Evolutionary conservation across 2,113 vertebrate species (phyloP).

Genomic region (Aythya baeri): DNA sequence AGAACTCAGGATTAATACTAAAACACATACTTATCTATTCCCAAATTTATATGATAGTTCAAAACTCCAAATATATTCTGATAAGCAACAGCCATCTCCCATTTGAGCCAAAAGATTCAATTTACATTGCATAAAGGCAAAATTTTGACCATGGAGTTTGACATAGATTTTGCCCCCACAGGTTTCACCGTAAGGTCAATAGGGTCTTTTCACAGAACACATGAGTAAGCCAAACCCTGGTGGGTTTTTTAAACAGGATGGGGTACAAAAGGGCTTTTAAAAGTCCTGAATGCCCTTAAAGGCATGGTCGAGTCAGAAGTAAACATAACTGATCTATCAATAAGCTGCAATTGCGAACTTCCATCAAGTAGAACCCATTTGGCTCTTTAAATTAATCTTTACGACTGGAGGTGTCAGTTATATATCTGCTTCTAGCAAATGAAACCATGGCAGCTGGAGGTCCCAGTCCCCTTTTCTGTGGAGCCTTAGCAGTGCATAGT

Average conservation of each 20-base stretch:
- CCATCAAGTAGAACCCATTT: neutral
- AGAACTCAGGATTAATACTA: neutral
- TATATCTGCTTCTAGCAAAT: neutral
- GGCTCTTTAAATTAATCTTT: neutral
- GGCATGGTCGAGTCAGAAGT: neutral
- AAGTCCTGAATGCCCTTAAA: neutral
- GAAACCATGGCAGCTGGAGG: neutral
- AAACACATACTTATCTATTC: neutral
- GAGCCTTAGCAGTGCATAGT: fast-evolving
- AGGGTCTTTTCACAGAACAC: neutral
- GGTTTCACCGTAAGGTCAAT: neutral
- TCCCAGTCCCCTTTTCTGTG: neutral
- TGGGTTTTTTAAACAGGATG: neutral
- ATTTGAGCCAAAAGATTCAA: neutral
- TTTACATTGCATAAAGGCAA: neutral
- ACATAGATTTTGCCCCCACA: neutral
- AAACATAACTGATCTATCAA: neutral
- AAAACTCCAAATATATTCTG: neutral
- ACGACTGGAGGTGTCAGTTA: neutral
- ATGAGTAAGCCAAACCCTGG: neutral
- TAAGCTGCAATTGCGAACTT: neutral
- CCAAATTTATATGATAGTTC: neutral
- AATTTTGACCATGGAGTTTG: neutral
- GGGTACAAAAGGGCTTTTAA: neutral
- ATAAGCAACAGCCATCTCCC: neutral